phyloP scores from a whole-genome alignment of 2,888 invertebrate genomes.

The Rhagium mordax region DNA sequence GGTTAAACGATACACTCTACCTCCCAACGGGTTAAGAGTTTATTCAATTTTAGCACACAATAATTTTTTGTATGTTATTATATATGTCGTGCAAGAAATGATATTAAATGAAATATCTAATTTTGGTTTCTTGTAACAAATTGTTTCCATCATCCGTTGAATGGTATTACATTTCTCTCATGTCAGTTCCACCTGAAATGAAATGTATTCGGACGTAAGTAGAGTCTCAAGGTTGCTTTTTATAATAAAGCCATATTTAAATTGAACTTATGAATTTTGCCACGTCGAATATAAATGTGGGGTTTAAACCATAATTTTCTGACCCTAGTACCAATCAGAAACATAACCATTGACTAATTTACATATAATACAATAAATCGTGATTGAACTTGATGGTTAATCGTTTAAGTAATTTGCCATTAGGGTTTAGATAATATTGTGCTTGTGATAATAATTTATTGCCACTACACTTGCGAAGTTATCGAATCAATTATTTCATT shows the following conservation, averaged over 20 bases:
- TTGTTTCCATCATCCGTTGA: constrained; percentile 5
- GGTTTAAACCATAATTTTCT: too few species aligned
- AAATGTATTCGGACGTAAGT: background rate
- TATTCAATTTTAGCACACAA: constrained; percentile 4
- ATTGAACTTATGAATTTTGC: background rate
- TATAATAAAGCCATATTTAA: background rate
- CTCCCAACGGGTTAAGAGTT: constrained; percentile 1
- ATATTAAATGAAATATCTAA: constrained; percentile 20
- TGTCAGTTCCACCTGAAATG: constrained; percentile 1
- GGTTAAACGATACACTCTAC: background rate
- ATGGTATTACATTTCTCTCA: background rate
- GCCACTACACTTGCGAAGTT: too few species aligned
- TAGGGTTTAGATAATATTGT: too few species aligned
- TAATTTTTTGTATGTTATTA: constrained; percentile 11
- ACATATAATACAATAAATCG: too few species aligned
- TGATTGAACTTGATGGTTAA: too few species aligned
- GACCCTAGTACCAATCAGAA: too few species aligned
- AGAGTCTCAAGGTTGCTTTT: background rate
- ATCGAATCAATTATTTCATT: too few species aligned
- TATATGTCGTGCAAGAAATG: background rate
- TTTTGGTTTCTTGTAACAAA: constrained; percentile 5
- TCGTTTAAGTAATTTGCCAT: too few species aligned
- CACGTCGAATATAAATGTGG: too few species aligned
- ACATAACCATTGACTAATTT: too few species aligned
- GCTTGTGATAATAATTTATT: too few species aligned